Conservation (phyloP, 2,797 vertebrate genomes). For the Cottoperca gobio region DNA sequence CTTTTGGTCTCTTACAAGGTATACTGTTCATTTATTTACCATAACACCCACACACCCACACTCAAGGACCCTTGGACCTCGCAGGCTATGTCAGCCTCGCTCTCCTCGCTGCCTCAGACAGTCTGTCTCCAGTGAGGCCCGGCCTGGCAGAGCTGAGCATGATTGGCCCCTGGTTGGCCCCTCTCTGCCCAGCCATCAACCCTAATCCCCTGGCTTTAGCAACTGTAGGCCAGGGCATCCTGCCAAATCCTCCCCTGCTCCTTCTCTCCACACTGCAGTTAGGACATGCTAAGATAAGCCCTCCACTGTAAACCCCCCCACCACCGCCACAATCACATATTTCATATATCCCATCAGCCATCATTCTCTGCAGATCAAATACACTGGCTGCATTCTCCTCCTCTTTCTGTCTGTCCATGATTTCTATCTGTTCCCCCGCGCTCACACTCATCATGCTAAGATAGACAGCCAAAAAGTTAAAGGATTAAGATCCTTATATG, state of each 20-base stretch:
- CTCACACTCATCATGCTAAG: conserved; percentile 43
- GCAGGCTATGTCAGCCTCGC: conserved; percentile 49
- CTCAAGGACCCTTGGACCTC: conserved; percentile 71
- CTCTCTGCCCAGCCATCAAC: conserved; percentile 80
- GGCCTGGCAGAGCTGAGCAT: conserved; percentile 75
- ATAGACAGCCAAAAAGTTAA: conserved; percentile 24
- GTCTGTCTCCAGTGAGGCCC: conserved; percentile 77
- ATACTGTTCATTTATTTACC: conserved; percentile 38
- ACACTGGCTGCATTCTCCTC: conserved; percentile 53
- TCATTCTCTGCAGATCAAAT: conserved; percentile 49
- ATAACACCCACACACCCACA: conserved; percentile 8
- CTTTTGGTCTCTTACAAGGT: not conserved
- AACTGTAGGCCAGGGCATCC: conserved; percentile 75
- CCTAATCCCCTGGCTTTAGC: conserved; percentile 82
- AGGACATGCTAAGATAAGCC: conserved; percentile 74
- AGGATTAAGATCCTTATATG: conserved; percentile 43
- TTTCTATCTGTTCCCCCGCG: conserved; percentile 19
- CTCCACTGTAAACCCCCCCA: conserved; percentile 25
- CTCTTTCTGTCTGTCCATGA: conserved; percentile 17
- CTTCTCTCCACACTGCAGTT: conserved; percentile 68
- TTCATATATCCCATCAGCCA: conserved; percentile 66
- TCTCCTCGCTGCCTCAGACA: conserved; percentile 78
- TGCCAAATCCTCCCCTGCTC: conserved; percentile 77
- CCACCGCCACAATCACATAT: conserved; percentile 57
- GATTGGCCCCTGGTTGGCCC: conserved; percentile 80